Evolutionary conservation across 1,140 invertebrate species (phyloP), one percentile per base, ranked within the genome.

Genomic region (Akabosia matsudoensis): DNA sequence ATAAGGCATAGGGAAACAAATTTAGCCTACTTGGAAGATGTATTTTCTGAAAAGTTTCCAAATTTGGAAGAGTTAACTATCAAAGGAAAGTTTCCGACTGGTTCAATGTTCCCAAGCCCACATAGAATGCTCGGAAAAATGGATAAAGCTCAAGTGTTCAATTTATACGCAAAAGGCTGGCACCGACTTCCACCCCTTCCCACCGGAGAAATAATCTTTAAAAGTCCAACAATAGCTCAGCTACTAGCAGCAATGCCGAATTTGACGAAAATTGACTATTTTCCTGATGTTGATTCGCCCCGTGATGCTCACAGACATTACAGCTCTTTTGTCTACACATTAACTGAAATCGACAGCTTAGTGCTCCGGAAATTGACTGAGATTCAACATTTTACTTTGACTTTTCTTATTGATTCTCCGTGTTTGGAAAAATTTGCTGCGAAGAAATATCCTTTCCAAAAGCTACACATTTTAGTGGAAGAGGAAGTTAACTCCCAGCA

Each of bases 251-350:
- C 61, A 67, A 67, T 67, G 61, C 61, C 61, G 31, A 67, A 67
- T 31, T 31, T 67, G n/a, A 7, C 10, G 26, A 67, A 13, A 31
- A 67, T 67, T 30, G 31, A 67, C 22, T 67, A 67, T n/a, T 67
- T 67, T 67, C 61, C 61, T 2, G 61, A 67, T 31, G 61, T 67
- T 7, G 61, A 67, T 10, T 67, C 61, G 4, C 61, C 61, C 26
- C 28, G 61, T 30, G 61, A 67, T 67, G 61, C 61, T 4, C 61
- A 67, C 30, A 67, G 28, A 67, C 61, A 67, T 67, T 67, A 67
- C 28, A 67, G 61, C 31, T 67, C 61, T 7, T 67, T 67, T 22
- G 26, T 67, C 10, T 67, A 2, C 22, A 67, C 28, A 13, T 31
- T 67, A 31, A 67, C 61, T 30, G 61, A 67, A 31, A 28, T 7